Conservation (phyloP, 2,113 vertebrate species). For the Myiopsitta monachus region DNA sequence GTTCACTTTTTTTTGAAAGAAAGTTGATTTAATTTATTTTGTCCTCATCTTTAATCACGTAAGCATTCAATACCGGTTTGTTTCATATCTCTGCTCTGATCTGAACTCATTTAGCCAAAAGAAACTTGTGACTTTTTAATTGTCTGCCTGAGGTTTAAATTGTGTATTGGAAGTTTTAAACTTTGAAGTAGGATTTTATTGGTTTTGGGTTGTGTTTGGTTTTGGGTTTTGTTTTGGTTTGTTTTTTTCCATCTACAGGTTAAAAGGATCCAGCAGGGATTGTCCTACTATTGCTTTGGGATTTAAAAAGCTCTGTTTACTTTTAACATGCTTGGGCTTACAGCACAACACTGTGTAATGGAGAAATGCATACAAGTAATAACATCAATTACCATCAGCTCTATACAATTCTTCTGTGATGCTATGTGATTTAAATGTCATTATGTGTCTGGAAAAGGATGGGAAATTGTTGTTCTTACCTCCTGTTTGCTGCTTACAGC, state of each 20-base stretch:
- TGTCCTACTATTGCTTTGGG: constrained; percentile 28
- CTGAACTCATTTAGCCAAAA: constrained; percentile 22
- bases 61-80: neutral
- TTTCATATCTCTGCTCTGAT: neutral
- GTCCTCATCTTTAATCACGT: neutral
- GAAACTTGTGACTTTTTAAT: neutral
- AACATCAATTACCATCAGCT: constrained; percentile 70
- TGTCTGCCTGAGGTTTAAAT: constrained; percentile 32
- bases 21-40: neutral
- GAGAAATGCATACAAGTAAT: constrained; percentile 80
- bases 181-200: neutral
- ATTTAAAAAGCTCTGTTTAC: constrained; percentile 70
- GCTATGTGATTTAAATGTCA: constrained; percentile 72
- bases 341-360: constrained; percentile 65
- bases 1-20: neutral
- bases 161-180: constrained; percentile 52
- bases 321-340: constrained; percentile 67
- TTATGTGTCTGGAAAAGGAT: constrained; percentile 70
- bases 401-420: constrained; percentile 65
- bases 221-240: neutral
- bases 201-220: neutral
- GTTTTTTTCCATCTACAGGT: constrained; percentile 33
- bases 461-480: constrained; percentile 66
- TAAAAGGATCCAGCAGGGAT: constrained; percentile 50
- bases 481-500: constrained; percentile 75